Percentiles rank a stretch among this genome's conserved stretches.
phyloP scores from a whole-genome alignment of 2,888 invertebrate species.

The Zhengitettix transpicula region DNA sequence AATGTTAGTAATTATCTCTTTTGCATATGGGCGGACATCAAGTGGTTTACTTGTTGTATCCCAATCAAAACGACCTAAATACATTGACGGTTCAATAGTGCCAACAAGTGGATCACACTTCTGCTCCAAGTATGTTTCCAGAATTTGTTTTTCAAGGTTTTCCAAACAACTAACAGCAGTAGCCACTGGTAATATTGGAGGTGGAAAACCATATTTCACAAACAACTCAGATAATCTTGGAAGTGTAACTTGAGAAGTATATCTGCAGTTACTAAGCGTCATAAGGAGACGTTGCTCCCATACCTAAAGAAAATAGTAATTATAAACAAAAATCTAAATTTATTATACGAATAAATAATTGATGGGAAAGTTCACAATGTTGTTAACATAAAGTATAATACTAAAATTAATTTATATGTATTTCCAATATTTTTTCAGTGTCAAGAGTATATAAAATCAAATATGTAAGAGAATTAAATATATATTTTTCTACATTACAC shows the following conservation, averaged over 20 bases:
- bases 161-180: conserved; percentile 30
- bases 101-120: conserved; percentile 89
- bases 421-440: no score
- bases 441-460: no score
- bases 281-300: conserved; percentile 73
- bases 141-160: conserved; percentile 28
- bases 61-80: conserved; percentile 77
- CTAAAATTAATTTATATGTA: no score
- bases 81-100: conserved; percentile 94
- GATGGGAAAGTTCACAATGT: not conserved
- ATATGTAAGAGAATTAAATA: no score
- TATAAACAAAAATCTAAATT: conserved; percentile 5
- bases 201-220: conserved; percentile 52
- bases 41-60: conserved; percentile 56
- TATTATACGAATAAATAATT: not conserved
- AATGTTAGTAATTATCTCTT: conserved; percentile 53
- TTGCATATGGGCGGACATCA: conserved; percentile 74
- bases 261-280: conserved; percentile 76
- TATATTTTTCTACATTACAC: no score
- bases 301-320: conserved; percentile 27
- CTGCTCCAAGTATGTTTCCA: conserved; percentile 69
- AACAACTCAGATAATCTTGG: conserved; percentile 53
- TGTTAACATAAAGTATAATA: no score
- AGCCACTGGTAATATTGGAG: conserved; percentile 51
- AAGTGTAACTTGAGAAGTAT: conserved; percentile 58